Percentiles rank a stretch among this genome's conserved stretches.
phyloP scores from a whole-genome alignment of 2,113 vertebrate species.

The Oryzias melastigma region DNA sequence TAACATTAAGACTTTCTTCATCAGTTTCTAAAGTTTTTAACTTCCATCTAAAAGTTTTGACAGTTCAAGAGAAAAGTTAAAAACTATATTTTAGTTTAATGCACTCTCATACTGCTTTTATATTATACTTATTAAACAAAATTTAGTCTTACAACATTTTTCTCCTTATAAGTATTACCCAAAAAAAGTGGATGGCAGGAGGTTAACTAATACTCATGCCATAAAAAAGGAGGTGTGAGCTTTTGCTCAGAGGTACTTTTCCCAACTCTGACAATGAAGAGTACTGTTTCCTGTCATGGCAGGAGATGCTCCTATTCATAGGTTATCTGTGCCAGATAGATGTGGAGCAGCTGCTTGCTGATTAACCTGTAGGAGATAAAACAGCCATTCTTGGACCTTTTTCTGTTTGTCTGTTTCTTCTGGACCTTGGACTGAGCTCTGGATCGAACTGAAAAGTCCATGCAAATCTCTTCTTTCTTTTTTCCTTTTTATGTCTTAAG shows the following conservation, averaged over 20 bases:
- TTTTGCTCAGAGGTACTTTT: neutral
- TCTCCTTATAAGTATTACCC: too few relatives aligned
- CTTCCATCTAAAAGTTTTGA: too few relatives aligned
- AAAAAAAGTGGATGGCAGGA: too few relatives aligned
- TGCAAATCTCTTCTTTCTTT: conserved; percentile 2
- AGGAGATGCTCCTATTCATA: conserved; percentile 22
- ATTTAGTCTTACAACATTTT: too few relatives aligned
- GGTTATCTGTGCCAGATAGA: conserved; percentile 19
- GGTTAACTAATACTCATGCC: too few relatives aligned
- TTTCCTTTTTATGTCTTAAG: neutral
- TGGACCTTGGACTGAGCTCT: conserved; percentile 42
- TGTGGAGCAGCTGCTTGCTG: conserved; percentile 37
- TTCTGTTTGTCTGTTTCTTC: conserved; percentile 26
- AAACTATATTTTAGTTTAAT: too few relatives aligned
- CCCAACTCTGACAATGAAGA: conserved; percentile 54
- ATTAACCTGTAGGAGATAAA: conserved; percentile 59
- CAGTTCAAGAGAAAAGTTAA: too few relatives aligned
- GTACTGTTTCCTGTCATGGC: conserved; percentile 53
- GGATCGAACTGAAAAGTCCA: conserved; percentile 24
- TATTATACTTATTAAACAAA: too few relatives aligned
- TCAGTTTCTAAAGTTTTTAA: neutral
- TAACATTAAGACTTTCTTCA: neutral
- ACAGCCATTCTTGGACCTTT: conserved; percentile 4
- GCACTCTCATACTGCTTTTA: too few relatives aligned
- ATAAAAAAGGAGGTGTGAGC: neutral